Evolutionary conservation across 1,140 invertebrate species (phyloP).

Genomic region (Tetragonula clypearis): DNA sequence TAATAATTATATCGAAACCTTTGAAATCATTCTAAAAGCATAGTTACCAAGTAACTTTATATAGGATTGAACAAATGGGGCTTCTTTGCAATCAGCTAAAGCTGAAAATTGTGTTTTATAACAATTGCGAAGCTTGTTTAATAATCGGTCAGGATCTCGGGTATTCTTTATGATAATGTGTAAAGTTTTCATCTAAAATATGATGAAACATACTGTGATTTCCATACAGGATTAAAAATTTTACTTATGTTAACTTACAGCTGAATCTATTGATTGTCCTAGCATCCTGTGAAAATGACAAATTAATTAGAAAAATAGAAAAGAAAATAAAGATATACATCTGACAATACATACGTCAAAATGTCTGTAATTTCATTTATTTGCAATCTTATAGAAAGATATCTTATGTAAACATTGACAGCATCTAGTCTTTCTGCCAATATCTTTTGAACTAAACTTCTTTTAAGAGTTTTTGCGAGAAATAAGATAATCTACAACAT

Average conservation of each 20-base stretch:
- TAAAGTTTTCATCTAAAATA: slow-evolving; percentile 79
- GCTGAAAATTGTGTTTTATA: slow-evolving; percentile 78
- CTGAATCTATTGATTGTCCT: slow-evolving; percentile 80
- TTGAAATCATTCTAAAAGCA: slow-evolving; percentile 1
- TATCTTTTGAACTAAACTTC: slow-evolving; percentile 79
- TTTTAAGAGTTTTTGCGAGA: slow-evolving; percentile 81
- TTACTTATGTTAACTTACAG: slow-evolving; percentile 73
- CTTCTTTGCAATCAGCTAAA: slow-evolving; percentile 77
- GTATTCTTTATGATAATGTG: slow-evolving; percentile 78
- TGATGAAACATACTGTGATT: not conserved
- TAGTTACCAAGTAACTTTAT: slow-evolving; percentile 80
- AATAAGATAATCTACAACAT: slow-evolving; percentile 81
- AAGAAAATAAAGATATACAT: slow-evolving; percentile 13
- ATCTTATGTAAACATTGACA: slow-evolving; percentile 81
- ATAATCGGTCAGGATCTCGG: slow-evolving; percentile 73
- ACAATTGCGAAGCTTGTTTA: slow-evolving; percentile 77
- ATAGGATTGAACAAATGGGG: slow-evolving; percentile 77
- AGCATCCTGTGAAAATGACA: slow-evolving; percentile 79
- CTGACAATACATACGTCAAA: slow-evolving; percentile 78
- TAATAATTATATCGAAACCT: not conserved
- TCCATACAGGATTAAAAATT: not conserved
- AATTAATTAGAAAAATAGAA: slow-evolving; percentile 32
- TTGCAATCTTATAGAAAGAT: slow-evolving; percentile 81
- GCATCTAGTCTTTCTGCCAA: slow-evolving; percentile 80
- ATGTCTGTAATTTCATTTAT: slow-evolving; percentile 82